Evolutionary conservation across 2,888 invertebrate species (phyloP).

Genomic region (Lithophane semibrunnea): DNA sequence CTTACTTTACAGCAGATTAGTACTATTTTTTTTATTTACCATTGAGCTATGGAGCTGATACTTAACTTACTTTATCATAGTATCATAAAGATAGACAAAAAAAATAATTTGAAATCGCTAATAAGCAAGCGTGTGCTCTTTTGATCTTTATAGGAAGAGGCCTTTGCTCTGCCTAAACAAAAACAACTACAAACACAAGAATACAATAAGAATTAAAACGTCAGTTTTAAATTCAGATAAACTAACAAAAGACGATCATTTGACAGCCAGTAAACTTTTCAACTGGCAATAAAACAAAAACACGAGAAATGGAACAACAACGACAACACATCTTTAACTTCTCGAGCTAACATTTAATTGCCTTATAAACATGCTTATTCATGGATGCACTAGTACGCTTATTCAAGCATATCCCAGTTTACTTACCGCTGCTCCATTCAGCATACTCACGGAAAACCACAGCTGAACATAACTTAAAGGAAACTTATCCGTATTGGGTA

Average conservation of each 20-base stretch:
- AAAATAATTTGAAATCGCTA: not conserved
- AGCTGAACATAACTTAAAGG: constrained; percentile 57
- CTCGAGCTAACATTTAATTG: constrained; percentile 21
- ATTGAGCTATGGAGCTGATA: not conserved
- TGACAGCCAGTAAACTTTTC: not conserved
- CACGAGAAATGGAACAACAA: not conserved
- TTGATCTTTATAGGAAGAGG: not conserved
- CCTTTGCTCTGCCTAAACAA: not conserved
- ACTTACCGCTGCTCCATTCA: constrained; percentile 30
- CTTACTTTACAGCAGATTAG: too few species aligned
- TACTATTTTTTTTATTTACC: too few species aligned
- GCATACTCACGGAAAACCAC: constrained; percentile 46
- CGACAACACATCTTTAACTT: not conserved
- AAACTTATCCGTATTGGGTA: constrained; percentile 58
- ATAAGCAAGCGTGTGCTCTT: not conserved
- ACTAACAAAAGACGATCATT: not conserved
- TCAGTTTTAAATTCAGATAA: not conserved
- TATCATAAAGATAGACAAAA: not conserved
- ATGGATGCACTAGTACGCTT: constrained; percentile 18
- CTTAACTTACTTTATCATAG: not conserved
- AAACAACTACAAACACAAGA: not conserved
- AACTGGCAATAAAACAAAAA: not conserved
- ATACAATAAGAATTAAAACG: not conserved
- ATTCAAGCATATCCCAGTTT: constrained; percentile 33
- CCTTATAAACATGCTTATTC: constrained; percentile 25